Conservation (phyloP, 1,140 invertebrate species). For the Atopsyche davidsoni region DNA sequence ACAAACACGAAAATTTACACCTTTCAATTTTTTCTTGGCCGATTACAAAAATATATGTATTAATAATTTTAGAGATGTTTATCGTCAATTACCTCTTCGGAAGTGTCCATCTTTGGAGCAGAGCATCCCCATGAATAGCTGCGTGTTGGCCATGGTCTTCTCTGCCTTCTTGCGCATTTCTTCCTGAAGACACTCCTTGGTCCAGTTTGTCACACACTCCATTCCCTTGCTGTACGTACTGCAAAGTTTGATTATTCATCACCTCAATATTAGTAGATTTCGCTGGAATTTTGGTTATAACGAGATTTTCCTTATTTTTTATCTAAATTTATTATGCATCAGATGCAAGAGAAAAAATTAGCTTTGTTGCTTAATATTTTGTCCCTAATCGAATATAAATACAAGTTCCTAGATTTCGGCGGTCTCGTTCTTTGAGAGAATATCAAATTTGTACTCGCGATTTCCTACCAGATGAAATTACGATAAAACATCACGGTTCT, state of each 20-base stretch:
- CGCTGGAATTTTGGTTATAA: neutral
- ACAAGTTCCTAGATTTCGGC: too few relatives aligned
- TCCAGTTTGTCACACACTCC: conserved; percentile 26
- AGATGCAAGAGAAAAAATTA: neutral
- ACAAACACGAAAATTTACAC: neutral
- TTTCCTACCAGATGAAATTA: neutral
- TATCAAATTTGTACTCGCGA: neutral
- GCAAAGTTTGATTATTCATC: neutral
- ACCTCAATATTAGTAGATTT: neutral
- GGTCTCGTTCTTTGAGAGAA: neutral
- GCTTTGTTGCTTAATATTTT: neutral
- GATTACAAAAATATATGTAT: too few relatives aligned
- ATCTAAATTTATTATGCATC: neutral
- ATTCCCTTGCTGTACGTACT: conserved; percentile 25
- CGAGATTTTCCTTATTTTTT: neutral
- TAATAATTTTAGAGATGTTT: neutral
- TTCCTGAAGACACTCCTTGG: conserved; percentile 17
- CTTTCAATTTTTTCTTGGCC: neutral
- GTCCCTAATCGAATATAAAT: neutral
- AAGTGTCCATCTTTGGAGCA: conserved; percentile 21
- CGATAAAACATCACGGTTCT: neutral
- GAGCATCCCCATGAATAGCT: conserved; percentile 25
- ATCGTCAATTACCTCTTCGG: conserved; percentile 16
- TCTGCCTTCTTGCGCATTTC: conserved; percentile 17
- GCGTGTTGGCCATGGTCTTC: conserved; percentile 23